phyloP scores from a whole-genome alignment of 2,797 vertebrate species.

The Melanotaenia parkinsoni region DNA sequence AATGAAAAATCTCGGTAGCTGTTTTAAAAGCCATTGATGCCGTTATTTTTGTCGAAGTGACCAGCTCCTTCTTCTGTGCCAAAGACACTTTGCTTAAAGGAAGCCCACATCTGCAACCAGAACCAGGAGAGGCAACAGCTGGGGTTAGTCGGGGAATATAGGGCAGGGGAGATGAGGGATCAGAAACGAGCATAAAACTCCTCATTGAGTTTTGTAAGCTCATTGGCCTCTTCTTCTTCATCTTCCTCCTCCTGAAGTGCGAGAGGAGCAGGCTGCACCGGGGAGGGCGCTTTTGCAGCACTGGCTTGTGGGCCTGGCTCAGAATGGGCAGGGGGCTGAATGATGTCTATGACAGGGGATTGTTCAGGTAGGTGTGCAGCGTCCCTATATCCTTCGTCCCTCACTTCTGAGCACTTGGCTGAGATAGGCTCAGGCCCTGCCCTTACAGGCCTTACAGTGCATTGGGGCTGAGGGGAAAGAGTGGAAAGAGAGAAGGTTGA shows the following conservation, averaged over 20 bases:
- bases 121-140: constrained; percentile 40
- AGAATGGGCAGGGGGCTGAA: constrained; percentile 28
- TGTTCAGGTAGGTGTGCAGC: constrained; percentile 44
- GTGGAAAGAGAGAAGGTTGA: constrained; percentile 38
- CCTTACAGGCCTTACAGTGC: constrained; percentile 40
- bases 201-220: constrained; percentile 90
- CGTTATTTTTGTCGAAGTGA: constrained; percentile 30
- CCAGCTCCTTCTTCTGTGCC: constrained; percentile 28
- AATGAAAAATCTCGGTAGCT: constrained; percentile 15
- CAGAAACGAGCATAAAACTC: constrained; percentile 83
- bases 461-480: constrained; percentile 44
- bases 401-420: constrained; percentile 46
- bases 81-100: constrained; percentile 24
- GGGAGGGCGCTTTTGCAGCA: constrained; percentile 40
- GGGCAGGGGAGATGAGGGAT: constrained; percentile 47
- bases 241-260: constrained; percentile 70
- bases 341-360: constrained; percentile 39
- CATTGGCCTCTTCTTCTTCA: constrained; percentile 80
- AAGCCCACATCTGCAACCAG: constrained; percentile 39
- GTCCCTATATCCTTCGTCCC: constrained; percentile 79
- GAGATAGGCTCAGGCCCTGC: constrained; percentile 42
- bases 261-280: constrained; percentile 63
- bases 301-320: constrained; percentile 44
- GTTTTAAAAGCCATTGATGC: constrained; percentile 26
- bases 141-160: constrained; percentile 18